phyloP scores from a whole-genome alignment of 2,888 invertebrate species.

The Drosophila multiciliata region DNA sequence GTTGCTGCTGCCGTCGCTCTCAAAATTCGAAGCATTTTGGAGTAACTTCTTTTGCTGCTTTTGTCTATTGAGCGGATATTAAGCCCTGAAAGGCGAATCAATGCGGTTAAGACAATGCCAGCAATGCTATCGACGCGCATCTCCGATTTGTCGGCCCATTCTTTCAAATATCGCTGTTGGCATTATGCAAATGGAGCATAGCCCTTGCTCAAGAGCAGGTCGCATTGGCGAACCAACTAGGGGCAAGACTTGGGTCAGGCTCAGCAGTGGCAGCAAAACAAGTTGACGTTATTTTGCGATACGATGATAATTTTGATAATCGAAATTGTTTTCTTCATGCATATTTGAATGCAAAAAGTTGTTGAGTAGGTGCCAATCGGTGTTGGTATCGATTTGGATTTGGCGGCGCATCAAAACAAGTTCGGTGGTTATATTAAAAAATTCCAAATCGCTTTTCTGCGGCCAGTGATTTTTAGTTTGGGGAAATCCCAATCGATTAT shows the following conservation, averaged over 20 bases:
- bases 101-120: conserved; percentile 71
- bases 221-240: conserved; percentile 32
- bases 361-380: conserved; percentile 39
- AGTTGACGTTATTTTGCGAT: conserved; percentile 34
- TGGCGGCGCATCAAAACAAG: conserved; percentile 67
- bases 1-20: conserved; percentile 32
- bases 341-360: conserved; percentile 45
- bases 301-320: conserved; percentile 48
- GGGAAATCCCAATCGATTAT: conserved; percentile 76
- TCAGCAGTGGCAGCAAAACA: conserved; percentile 28
- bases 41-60: conserved; percentile 72
- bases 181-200: conserved; percentile 64
- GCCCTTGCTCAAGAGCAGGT: conserved; percentile 49
- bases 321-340: conserved; percentile 55
- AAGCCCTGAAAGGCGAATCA: conserved; percentile 61
- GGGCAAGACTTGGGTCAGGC: conserved; percentile 32
- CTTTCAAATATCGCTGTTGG: conserved; percentile 63
- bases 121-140: conserved; percentile 59
- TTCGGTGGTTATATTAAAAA: conserved; percentile 56
- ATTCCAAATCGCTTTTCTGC: conserved; percentile 53
- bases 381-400: conserved; percentile 31
- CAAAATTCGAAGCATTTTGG: conserved; percentile 52
- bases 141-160: conserved; percentile 60
- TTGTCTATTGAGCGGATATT: conserved; percentile 67
- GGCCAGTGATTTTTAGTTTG: conserved; percentile 68